Conservation (phyloP, 2,888 invertebrate genomes). For the Dilophus febrilis region DNA sequence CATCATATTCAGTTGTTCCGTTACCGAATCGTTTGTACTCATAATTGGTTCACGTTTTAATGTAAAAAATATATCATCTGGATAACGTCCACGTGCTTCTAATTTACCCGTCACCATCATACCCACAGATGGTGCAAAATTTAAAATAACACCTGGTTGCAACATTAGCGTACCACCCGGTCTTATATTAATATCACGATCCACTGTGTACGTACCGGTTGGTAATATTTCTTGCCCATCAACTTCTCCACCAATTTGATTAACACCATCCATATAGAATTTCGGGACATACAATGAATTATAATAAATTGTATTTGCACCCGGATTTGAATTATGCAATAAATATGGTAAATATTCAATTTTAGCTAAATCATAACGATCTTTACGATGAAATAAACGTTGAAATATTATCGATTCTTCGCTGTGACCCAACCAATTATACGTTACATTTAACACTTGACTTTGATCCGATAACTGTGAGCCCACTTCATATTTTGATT, state of each 20-base stretch:
- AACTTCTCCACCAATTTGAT: slow-evolving; percentile 76
- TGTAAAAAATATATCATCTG: slow-evolving; percentile 64
- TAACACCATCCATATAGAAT: slow-evolving; percentile 51
- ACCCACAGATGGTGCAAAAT: slow-evolving; percentile 83
- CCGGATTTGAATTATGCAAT: slow-evolving; percentile 75
- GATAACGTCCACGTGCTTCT: slow-evolving; percentile 62
- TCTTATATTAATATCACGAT: slow-evolving; percentile 83
- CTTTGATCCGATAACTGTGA: slow-evolving; percentile 92
- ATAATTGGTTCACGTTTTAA: slow-evolving; percentile 58
- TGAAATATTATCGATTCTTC: slow-evolving; percentile 57
- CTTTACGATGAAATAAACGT: slow-evolving; percentile 66
- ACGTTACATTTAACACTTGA: slow-evolving; percentile 80
- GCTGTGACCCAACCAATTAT: slow-evolving; percentile 78
- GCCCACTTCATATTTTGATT: slow-evolving; percentile 85
- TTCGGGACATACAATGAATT: slow-evolving; percentile 62
- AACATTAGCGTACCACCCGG: slow-evolving; percentile 84
- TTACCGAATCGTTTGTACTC: slow-evolving; percentile 42
- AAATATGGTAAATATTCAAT: slow-evolving; percentile 84
- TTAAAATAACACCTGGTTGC: slow-evolving; percentile 72
- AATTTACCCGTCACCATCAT: slow-evolving; percentile 92
- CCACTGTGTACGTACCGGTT: slow-evolving; percentile 79
- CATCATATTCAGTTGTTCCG: slow-evolving; percentile 35
- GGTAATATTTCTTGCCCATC: slow-evolving; percentile 72
- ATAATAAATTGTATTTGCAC: slow-evolving; percentile 63
- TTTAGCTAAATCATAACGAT: slow-evolving; percentile 87